These are phyloP conservation scores for Notiomystis cincta DNA, from an alignment of 2,113 vertebrate genomes.

Conservation along the genomic window DNA sequence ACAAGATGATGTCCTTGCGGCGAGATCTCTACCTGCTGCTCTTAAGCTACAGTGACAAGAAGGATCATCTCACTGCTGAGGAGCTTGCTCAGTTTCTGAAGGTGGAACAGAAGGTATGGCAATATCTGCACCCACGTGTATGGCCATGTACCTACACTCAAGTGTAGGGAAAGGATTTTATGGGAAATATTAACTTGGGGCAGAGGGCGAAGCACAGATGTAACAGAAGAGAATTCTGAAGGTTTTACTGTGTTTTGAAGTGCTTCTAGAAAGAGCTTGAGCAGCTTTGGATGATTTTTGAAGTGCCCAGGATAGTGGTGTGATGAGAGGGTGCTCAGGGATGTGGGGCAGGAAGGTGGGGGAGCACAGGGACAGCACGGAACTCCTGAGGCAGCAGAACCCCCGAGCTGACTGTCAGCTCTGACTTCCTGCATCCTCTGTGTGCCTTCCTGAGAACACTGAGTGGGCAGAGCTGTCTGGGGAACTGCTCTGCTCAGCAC, in stretches of 20 bases:
- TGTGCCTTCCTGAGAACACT: not conserved
- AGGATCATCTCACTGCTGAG: slow-evolving; percentile 88
- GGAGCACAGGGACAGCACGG: not conserved
- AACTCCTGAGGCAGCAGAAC: not conserved
- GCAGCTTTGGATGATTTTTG: not conserved
- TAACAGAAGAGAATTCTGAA: not conserved
- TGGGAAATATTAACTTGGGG: not conserved
- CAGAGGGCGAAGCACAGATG: not conserved
- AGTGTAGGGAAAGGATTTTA: not conserved
- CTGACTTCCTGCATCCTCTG: not conserved
- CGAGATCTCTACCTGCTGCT: slow-evolving; percentile 92
- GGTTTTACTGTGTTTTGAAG: not conserved
- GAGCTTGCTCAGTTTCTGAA: slow-evolving; percentile 88
- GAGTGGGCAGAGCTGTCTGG: not conserved
- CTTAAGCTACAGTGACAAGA: slow-evolving; percentile 91
- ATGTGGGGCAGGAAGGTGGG: not conserved
- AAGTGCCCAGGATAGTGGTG: not conserved
- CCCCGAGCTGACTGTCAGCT: not conserved
- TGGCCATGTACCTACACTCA: not conserved
- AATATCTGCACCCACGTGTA: rapidly evolving
- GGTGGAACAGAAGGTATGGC: slow-evolving; percentile 89
- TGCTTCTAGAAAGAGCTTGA: not conserved
- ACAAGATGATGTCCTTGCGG: slow-evolving; percentile 97
- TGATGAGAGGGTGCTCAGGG: not conserved
- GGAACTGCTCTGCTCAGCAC: not conserved